Base-by-base conservation (phyloP, 2,113 vertebrate genomes). In the Protobothrops mucrosquamatus region DNA sequence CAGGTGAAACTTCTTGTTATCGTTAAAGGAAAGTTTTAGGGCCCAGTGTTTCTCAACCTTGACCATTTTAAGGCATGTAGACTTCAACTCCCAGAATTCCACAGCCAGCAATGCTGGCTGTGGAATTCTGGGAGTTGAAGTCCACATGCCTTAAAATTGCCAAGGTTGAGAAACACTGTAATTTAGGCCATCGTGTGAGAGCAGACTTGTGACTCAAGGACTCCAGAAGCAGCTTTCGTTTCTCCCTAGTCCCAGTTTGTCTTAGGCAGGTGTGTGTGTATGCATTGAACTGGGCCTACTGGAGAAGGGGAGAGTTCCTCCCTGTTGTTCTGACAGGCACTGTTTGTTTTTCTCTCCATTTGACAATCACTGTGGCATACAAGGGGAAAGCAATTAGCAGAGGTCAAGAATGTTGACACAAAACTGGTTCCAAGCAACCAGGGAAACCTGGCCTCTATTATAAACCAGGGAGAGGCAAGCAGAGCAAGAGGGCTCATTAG, bases 381-480 rank as follows among this genome's bases (percentile, higher is more conserved):
- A 87, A 85, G 26, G 46, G 55, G 64, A 91, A 93, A 92, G 69
- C 69, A 89, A 89, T 91, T 93, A 90, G 93, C 93, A 92, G 90
- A 91, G 69, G 69, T 89, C 74, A 91, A 89, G 87, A 93, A 93
- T 89, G 69, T 92, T 89, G 87, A 91, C 87, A 89, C 54, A 85
- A 89, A 92, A 86, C 90, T 92, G 93, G 69, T 93, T 86, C 89
- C 87, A 11, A 54, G 90, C 93, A 89, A 91, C 87, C 87, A 10
- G 20, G 87, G 52, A 61, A 89, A 57, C 64, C 15, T n/a, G 54
- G 54, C 55, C 87, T 85, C 87, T 54, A 89, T 55, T 64, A 91
- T 34, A 57, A 64, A n/a, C 9, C 46, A 55, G 87, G 55, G 87
- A 18, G 90, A 18, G 22, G 90, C 48, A 1, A 74, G 64, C 56